Evolutionary conservation across 2,113 vertebrate genomes (phyloP).

Genomic region (Pungitius pungitius): DNA sequence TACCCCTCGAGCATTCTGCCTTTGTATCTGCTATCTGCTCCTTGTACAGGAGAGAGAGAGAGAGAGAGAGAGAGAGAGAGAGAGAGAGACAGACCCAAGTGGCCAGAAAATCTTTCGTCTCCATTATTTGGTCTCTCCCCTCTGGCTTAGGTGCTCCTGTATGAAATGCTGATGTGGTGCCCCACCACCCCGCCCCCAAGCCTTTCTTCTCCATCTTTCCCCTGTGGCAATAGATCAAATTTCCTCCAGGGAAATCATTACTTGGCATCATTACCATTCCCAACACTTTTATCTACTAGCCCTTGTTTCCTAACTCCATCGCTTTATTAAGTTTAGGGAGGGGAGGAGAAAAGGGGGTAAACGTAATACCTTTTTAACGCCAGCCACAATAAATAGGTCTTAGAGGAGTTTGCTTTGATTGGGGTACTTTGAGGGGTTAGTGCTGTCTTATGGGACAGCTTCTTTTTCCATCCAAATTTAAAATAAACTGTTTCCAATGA

Average conservation of each 20-base stretch:
- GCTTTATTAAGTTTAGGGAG: conserved; percentile 88
- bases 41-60: conserved; percentile 11
- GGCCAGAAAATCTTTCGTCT: conserved; percentile 65
- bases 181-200: conserved; percentile 42
- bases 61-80: conserved; percentile 1
- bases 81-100: conserved; percentile 40
- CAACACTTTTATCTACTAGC: conserved; percentile 90
- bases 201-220: conserved; percentile 83
- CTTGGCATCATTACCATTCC: conserved; percentile 95
- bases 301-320: conserved; percentile 89
- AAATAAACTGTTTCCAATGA: conserved; percentile 32
- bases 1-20: conserved; percentile 82
- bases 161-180: conserved; percentile 77
- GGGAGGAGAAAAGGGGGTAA: conserved; percentile 15
- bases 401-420: conserved; percentile 51
- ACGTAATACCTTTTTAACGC: conserved; percentile 44
- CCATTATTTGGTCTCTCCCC: conserved; percentile 61
- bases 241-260: conserved; percentile 97
- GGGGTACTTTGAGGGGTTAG: conserved; percentile 48
- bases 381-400: conserved; percentile 61
- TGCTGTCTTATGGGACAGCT: conserved; percentile 37
- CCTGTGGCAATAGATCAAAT: conserved; percentile 94
- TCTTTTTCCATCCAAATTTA: conserved; percentile 1
- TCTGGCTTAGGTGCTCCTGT: conserved; percentile 63
- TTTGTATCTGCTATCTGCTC: conserved; percentile 63